Evolutionary conservation across 2,888 invertebrate genomes (phyloP).

Genomic region (Cephalotes varians): DNA sequence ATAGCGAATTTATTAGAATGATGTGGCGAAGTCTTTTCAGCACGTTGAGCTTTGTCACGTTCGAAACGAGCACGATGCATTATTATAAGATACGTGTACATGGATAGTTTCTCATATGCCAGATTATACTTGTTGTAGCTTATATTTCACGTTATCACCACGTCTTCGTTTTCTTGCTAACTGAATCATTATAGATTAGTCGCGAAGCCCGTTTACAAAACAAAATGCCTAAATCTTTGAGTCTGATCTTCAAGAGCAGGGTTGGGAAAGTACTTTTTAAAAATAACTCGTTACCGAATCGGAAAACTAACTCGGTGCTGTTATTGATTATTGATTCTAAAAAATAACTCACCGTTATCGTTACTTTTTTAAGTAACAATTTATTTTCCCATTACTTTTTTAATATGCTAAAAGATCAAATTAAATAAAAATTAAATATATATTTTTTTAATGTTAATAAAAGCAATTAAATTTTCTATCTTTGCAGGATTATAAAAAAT

Average conservation of each 20-base stretch:
- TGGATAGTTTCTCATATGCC: conserved; percentile 66
- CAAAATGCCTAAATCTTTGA: conserved; percentile 38
- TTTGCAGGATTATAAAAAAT: too few relatives aligned
- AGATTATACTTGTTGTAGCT: conserved; percentile 65
- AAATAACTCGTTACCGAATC: too few relatives aligned
- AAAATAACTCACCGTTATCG: too few relatives aligned
- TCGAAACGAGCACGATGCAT: conserved; percentile 69
- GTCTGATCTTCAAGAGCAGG: conserved; percentile 14
- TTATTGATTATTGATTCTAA: too few relatives aligned
- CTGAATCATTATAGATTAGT: conserved; percentile 48
- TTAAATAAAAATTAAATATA: too few relatives aligned
- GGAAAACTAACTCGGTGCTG: too few relatives aligned
- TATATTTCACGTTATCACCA: conserved; percentile 62
- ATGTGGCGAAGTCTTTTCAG: conserved; percentile 58
- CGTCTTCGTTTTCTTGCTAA: conserved; percentile 60
- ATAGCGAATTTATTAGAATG: conserved; percentile 46
- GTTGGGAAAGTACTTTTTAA: too few relatives aligned
- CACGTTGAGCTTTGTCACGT: conserved; percentile 63
- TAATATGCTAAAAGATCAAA: too few relatives aligned
- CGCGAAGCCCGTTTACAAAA: conserved; percentile 67
- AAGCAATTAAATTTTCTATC: too few relatives aligned
- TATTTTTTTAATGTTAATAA: too few relatives aligned
- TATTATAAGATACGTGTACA: conserved; percentile 65
- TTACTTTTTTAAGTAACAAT: too few relatives aligned
- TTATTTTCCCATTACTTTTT: too few relatives aligned